Evolutionary conservation across 2,113 vertebrate genomes (phyloP), one percentile per base, ranked within the genome.

Genomic region (Orthonyx spaldingii): DNA sequence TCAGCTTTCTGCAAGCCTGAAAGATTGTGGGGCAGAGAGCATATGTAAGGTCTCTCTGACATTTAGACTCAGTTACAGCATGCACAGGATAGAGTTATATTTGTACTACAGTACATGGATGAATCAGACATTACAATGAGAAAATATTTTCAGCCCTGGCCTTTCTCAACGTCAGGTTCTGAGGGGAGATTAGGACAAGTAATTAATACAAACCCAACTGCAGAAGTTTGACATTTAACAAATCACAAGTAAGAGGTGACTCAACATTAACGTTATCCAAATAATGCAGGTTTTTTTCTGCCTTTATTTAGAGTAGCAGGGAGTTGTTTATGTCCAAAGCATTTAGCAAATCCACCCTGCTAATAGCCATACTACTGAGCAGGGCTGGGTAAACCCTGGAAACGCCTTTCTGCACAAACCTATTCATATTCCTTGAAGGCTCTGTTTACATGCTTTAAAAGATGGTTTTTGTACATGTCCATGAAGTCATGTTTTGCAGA

Each of bases 181-280:
- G 64, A 90, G 71, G 39, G 65, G 61, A 86, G 64, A 84, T 89
- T 63, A 95, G 68, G 78, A 57, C 60, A 94, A 88, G 84, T 71
- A 93, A 95, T 93, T 94, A 87, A 66, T 56, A 90, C 39, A 88
- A 93, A 52, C 22, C 30, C 17, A 41, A 20, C 50, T 16, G 42
- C 64, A 71, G 71, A 61, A 96, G 30, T 35, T n/a, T 88, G 92
- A 86, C 93, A 86, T 95, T 96, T 93, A 93, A 41, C 71, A 88
- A 93, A 87, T 74, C 27, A 59, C 49, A 89, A 95, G 47, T 37
- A 92, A 89, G 56, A 77, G 32, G 39, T 93, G 90, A 95, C 87
- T 92, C 86, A 91, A 85, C 46, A 57, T 53, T 65, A 83, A 79
- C 44, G 11, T 80, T 66, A 65, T 63, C 47, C 55, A 94, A 72